Conservation (phyloP, 2,113 vertebrate genomes). For the Gavialis gangeticus region DNA sequence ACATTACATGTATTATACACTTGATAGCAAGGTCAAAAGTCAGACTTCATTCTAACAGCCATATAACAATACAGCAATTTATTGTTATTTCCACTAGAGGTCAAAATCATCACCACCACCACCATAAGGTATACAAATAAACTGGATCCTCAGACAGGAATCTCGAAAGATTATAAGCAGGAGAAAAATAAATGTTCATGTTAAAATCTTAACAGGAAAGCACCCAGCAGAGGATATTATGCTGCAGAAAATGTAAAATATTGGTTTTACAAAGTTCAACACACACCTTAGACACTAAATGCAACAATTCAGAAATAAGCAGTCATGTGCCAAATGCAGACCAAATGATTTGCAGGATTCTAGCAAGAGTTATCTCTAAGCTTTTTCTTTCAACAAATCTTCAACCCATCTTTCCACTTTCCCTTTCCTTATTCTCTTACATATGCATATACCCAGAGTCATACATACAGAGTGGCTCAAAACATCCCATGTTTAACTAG, state of each 20-base stretch:
- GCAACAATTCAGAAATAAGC: neutral
- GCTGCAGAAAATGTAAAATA: neutral
- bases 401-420: neutral
- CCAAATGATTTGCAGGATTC: neutral
- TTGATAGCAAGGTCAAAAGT: neutral
- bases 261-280: neutral
- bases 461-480: neutral
- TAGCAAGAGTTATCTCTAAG: neutral
- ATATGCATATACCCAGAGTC: neutral
- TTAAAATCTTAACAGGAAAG: neutral
- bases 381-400: neutral
- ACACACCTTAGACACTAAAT: neutral
- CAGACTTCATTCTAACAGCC: neutral
- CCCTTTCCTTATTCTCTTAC: neutral
- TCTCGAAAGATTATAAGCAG: neutral
- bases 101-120: neutral
- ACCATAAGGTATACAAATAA: neutral
- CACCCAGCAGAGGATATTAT: neutral
- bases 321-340: neutral
- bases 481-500: neutral
- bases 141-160: neutral
- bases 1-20: neutral
- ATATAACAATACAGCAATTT: neutral
- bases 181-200: neutral
- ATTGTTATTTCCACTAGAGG: neutral